Evolutionary conservation across 2,888 invertebrate species (phyloP), one percentile per base, ranked within the genome.

Genomic region (Hymenopus coronatus): DNA sequence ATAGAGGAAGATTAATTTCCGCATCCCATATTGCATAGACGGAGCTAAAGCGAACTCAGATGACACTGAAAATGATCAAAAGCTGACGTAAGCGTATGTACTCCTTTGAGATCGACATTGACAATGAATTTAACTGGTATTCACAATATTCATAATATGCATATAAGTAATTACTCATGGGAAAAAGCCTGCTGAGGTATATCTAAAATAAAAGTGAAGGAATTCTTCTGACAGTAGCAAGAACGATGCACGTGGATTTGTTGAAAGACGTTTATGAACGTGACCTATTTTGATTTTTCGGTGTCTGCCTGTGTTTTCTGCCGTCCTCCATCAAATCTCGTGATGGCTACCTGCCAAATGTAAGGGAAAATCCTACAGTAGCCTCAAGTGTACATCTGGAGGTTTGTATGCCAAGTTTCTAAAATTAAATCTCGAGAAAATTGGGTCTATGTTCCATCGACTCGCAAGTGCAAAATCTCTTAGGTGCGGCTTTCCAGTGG

Each of bases 381-480:
- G 30, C 87, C 87, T 70, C 33, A 28, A 28, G 86, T 28, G 28
- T 54, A 70, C 87, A 87, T 82, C 82, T 87, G 87, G 87, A 27
- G 87, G 82, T 82, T 70, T 82, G 82, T 82, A 82, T 86, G 87
- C 87, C 87, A 87, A 87, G 87, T 28, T 70, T 87, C 87, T 87
- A 87, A 86, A n/a, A 82, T 82, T 87, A 87, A 33, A 33, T 28
- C 28, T 28, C 81, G 84, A 20, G 70, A 30, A 82, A 82, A 87
- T 15, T 82, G 87, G 33, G 87, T 81, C 81, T 30, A 86, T 86
- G 86, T 46, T 81, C 28, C 86, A 86, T 70, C 86, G 28, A 70
- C 54, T 86, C 86, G 81, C 70, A 86, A 28, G 54, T 70, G 54
- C 54, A 3, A 70, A 70, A 20, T 70, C 54, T 70, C 20, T 70